A percentile compares a stretch with the other conserved stretches of the same genome.
These are phyloP conservation scores for Uloborus plumipes DNA, from an alignment of 2,888 invertebrate genomes.

Conservation along the genomic window DNA sequence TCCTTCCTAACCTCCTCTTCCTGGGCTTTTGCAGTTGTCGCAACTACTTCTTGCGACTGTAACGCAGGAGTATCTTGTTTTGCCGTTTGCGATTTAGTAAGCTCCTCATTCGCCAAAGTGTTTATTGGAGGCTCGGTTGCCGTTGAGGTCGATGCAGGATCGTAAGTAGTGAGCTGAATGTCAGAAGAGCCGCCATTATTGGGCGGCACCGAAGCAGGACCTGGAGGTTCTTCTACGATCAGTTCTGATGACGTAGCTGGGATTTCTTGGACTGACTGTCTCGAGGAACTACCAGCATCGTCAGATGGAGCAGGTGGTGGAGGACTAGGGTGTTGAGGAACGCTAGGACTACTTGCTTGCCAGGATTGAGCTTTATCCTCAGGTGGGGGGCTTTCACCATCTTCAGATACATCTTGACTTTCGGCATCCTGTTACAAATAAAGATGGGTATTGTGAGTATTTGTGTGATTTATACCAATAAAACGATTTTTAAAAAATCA, in stretches of 20 bases:
- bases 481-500: too few relatives aligned
- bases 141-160: slow-evolving; percentile 14
- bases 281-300: slow-evolving; percentile 9
- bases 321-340: slow-evolving; percentile 60
- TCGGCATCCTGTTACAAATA: slow-evolving; percentile 61
- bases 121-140: slow-evolving; percentile 34
- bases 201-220: background rate
- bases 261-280: slow-evolving; percentile 10
- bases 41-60: too few relatives aligned
- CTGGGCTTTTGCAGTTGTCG: too few relatives aligned
- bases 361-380: slow-evolving; percentile 54
- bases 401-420: slow-evolving; percentile 67
- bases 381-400: slow-evolving; percentile 64
- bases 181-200: slow-evolving; percentile 22
- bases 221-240: slow-evolving; percentile 16
- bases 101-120: slow-evolving; percentile 8
- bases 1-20: too few relatives aligned
- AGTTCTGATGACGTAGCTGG: slow-evolving; percentile 11
- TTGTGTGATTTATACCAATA: too few relatives aligned
- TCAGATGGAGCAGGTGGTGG: slow-evolving; percentile 51
- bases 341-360: slow-evolving; percentile 43
- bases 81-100: background rate
- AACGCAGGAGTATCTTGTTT: background rate
- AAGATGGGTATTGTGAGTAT: too few relatives aligned
- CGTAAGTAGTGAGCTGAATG: slow-evolving; percentile 14